Evolutionary conservation across 1,140 invertebrate species (phyloP), one percentile per base, ranked within the genome.

Genomic region (Nebria ingens): DNA sequence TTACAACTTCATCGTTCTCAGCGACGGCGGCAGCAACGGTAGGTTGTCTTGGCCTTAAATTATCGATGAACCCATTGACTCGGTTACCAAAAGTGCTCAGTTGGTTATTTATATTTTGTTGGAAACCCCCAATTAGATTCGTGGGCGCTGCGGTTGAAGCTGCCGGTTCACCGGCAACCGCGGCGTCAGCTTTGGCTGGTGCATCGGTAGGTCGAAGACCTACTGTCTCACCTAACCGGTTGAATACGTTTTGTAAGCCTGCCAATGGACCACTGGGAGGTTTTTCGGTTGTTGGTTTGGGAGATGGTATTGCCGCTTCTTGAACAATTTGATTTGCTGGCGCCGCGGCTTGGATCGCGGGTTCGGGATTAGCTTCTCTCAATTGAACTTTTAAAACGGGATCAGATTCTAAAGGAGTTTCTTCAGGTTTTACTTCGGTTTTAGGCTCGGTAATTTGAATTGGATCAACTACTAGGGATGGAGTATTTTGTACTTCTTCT

Each of bases 341-440:
- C 13, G 45, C 17, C 13, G 11, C 53, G 4, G 45, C 40, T 15
- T 20, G 29, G 23, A 23, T 25, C 17, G 17, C 34, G 4, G 50
- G n/a, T 15, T n/a, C 34, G 17, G 29, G n/a, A 20, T 19, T 34
- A 57, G 20, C 20, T 45, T 45, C 25, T 53, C 49, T 19, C 45
- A 49, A 51, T 3, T 50, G 51, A 42, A 38, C 15, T 17, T 29
- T 52, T 17, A 56, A 52, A 2, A 29, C 50, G 12, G 21, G 13
- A 19, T n/a, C 42, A 17, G 52, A 49, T 34, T 56, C 49, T 2
- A 19, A 25, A n/a, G 55, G 54, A 9, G 51, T 29, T 2, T 49
- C 49, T 4, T 52, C 55, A 52, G 49, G 49, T 21, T 56, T 49
- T 21, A 52, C 49, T 15, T 23, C 15, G 11, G 52, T 15, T 19